Evolutionary conservation across 1,140 invertebrate genomes (phyloP), one percentile per base, ranked within the genome.

Genomic region (Potamilus streckersoni): DNA sequence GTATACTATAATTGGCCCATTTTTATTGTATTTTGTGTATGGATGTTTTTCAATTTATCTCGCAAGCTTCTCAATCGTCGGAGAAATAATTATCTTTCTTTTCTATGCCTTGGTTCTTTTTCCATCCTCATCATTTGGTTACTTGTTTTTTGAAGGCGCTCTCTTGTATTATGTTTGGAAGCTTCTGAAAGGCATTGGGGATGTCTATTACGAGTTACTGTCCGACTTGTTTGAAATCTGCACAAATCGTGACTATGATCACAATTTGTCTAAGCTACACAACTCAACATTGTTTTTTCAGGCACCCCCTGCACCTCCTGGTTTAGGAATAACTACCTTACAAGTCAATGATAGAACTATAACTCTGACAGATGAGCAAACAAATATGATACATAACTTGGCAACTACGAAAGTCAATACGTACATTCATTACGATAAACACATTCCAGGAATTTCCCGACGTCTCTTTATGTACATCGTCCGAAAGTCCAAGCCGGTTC

Each of bases 91-190:
- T n/a, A 58, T 69, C 19, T 69, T 74, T 49, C 23, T 64, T 49
- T 68, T 74, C 38, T n/a, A 68, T 12, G 31, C 73, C 2, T 19
- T 74, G 5, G 38, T 74, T 20, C n/a, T 74, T 4, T 74, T 68
- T 58, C 73, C 73, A 0, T 74, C 71, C 19, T 23, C 49, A 20
- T 73, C 71, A 17, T 73, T 73, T 56, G 71, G 71, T 0, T 73
- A 65, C 56, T 55, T 74, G n/a, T 74, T 74, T 56, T 67, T 74
- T 23, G 64, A 65, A 16, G 68, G 67, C 12, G 65, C 55, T 15
- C 49, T 74, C 8, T 1, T 74, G 12, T 74, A 74, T 62, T 74
- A 74, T 49, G 23, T 74, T 23, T 61, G 67, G 19, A 74, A 74
- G 38, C 60, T 68, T 17, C 15, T 74, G n/a, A n/a, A n/a, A 17